These are phyloP conservation scores for Albula glossodonta DNA, from an alignment of 2,113 vertebrate genomes.

Conservation along the genomic window DNA sequence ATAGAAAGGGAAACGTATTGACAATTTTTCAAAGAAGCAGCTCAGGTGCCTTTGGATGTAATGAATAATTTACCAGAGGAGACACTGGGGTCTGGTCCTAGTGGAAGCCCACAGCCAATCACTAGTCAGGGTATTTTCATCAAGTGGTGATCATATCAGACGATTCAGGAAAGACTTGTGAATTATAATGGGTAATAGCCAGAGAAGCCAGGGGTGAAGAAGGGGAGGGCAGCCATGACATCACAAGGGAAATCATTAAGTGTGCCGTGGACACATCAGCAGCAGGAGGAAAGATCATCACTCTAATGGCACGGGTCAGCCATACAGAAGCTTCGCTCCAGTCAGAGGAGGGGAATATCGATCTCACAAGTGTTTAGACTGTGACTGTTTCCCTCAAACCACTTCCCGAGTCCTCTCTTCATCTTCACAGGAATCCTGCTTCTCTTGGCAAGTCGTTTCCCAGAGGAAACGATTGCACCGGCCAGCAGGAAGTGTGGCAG, in stretches of 20 bases:
- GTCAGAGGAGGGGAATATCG: neutral
- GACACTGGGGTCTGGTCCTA: neutral
- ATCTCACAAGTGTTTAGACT: neutral
- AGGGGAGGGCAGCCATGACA: neutral
- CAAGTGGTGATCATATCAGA: neutral
- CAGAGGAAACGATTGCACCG: neutral
- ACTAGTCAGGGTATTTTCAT: neutral
- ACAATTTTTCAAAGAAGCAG: neutral
- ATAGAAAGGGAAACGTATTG: neutral
- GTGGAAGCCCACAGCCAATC: neutral
- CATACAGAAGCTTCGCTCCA: neutral
- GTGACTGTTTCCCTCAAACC: neutral
- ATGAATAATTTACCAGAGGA: neutral
- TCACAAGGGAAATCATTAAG: slow-evolving; percentile 4
- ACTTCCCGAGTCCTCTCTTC: neutral
- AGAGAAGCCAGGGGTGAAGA: neutral
- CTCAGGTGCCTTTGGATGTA: neutral
- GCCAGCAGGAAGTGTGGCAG: neutral
- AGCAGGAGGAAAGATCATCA: neutral
- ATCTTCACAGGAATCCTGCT: neutral
- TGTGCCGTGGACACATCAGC: neutral
- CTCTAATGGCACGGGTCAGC: neutral
- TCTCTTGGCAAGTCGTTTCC: neutral
- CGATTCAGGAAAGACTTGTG: neutral
- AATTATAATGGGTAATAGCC: neutral